Evolutionary conservation across 2,888 invertebrate genomes (phyloP).

Genomic region (Ophion obscuratus): DNA sequence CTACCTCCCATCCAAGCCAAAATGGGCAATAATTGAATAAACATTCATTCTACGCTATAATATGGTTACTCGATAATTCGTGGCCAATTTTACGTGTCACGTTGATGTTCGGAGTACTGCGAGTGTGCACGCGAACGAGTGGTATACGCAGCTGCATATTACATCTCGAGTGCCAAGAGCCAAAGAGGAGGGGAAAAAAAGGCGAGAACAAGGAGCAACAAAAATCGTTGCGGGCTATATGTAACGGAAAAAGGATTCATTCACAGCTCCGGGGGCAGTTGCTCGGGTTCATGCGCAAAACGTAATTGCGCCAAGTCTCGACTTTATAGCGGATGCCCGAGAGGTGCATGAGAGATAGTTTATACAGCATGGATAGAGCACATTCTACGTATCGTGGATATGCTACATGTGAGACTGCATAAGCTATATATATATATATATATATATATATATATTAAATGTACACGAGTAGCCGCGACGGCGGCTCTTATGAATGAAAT

Average conservation of each 20-base stretch:
- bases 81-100: neutral
- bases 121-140: slow-evolving; percentile 22
- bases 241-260: slow-evolving; percentile 74
- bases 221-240: slow-evolving; percentile 25
- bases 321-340: slow-evolving; percentile 66
- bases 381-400: slow-evolving; percentile 55
- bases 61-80: neutral
- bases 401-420: slow-evolving; percentile 59
- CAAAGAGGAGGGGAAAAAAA: slow-evolving; percentile 38
- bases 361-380: slow-evolving; percentile 52
- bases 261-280: slow-evolving; percentile 74
- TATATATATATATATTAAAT: slow-evolving; percentile 51
- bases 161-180: slow-evolving; percentile 67
- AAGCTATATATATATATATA: slow-evolving; percentile 46
- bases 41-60: neutral
- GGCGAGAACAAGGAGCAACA: slow-evolving; percentile 53
- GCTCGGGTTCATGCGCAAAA: slow-evolving; percentile 63
- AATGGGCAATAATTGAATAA: neutral
- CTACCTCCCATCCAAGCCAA: neutral
- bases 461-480: slow-evolving; percentile 68
- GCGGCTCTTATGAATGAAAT: slow-evolving; percentile 83
- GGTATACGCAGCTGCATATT: slow-evolving; percentile 59
- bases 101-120: neutral
- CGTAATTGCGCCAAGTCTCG: slow-evolving; percentile 75
- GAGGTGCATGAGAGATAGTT: slow-evolving; percentile 41